Evolutionary conservation across 2,888 invertebrate genomes (phyloP), one percentile per base, ranked within the genome.

Genomic region (Gastrophysa polygoni): DNA sequence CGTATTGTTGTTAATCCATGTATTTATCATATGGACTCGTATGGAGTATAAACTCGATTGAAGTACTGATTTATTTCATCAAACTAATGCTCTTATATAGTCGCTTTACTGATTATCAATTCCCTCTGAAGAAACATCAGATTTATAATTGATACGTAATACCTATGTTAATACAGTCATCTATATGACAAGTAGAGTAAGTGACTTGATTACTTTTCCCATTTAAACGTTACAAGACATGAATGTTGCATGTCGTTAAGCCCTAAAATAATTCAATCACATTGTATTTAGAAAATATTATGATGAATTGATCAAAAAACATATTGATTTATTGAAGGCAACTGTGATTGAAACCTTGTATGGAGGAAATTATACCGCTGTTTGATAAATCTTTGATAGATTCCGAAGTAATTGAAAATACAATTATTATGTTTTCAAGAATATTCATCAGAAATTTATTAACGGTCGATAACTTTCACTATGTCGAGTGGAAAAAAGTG

Each of bases 391-490:
- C 54, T 60, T 38, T 64, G 68, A 69, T 71, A 64, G 64, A 60
- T 61, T 66, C 52, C 43, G 59, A 66, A 64, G 68, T 73, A 71
- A 71, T 73, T 73, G 72, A 73, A 68, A n/a, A 70, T 67, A 66
- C 61, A 61, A 63, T 62, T 67, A 70, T 66, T 67, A 70, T 66
- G 59, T 61, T 64, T 66, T 69, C 61, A 55, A 64, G 68, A 68
- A 70, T 72, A 72, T 72, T 73, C 69, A 71, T 71, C 67, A 61
- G 63, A 63, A 65, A 71, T 69, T 72, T 72, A 73, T 72, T 72
- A 70, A 59, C 29, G 58, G 54, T 51, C 29, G 57, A 68, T 67
- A 66, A 68, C 68, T 70, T 67, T 68, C 68, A 70, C 69, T 68
- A 63, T 62, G 62, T 61, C 48, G 59, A 64, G 68, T 65, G 66